Percentiles rank a stretch among this genome's conserved stretches.
These are phyloP conservation scores for Eupelmus urozonus DNA, from an alignment of 2,888 invertebrate genomes.

Conservation along the genomic window DNA sequence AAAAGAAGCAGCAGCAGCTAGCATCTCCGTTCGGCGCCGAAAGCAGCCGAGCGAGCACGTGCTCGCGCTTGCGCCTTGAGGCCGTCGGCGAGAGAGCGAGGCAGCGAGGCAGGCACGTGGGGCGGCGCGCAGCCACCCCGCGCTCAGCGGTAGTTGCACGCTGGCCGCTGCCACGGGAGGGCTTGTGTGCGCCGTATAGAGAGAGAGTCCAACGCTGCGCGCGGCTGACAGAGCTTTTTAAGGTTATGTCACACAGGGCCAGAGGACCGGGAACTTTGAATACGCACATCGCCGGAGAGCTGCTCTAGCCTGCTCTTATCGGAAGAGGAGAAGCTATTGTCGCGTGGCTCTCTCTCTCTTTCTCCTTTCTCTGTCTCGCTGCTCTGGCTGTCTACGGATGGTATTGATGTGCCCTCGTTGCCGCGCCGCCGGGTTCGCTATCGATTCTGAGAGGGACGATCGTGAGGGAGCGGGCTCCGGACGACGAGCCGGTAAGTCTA, in stretches of 20 bases:
- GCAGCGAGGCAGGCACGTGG: too few species aligned
- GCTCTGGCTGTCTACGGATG: not conserved
- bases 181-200: slow-evolving; percentile 62
- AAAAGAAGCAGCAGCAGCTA: not conserved
- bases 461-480: not conserved
- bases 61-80: slow-evolving; percentile 44
- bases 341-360: too few species aligned
- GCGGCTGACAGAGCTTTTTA: not conserved
- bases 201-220: not conserved
- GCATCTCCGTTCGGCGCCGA: not conserved
- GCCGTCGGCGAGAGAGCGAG: too few species aligned
- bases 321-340: not conserved
- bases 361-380: not conserved
- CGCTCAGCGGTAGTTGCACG: slow-evolving; percentile 69
- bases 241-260: slow-evolving; percentile 40
- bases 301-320: not conserved
- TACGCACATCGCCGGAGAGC: slow-evolving; percentile 21
- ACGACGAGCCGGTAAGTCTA: not conserved
- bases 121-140: slow-evolving; percentile 49
- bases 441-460: not conserved
- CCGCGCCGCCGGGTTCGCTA: not conserved
- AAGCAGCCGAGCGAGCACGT: slow-evolving; percentile 32
- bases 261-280: slow-evolving; percentile 21
- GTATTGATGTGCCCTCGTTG: not conserved
- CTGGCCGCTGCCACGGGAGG: slow-evolving; percentile 75